Conservation (phyloP, 2,113 vertebrate species). For the Empidonax traillii region DNA sequence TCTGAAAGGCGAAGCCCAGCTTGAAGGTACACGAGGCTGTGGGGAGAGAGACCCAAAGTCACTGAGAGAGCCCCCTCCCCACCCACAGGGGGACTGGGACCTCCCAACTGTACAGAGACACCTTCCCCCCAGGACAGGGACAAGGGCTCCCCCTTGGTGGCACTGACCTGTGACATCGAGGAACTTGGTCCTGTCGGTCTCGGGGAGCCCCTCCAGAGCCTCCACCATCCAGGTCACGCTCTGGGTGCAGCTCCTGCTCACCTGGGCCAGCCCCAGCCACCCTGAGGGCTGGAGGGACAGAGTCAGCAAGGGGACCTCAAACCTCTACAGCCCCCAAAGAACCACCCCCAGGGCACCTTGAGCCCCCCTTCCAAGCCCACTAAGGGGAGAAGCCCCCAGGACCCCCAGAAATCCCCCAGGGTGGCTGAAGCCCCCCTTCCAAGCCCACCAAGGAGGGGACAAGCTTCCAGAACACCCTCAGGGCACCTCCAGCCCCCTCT, state of each 20-base stretch:
- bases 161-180: slow-evolving; percentile 80
- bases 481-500: background rate
- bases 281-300: background rate
- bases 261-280: background rate
- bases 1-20: slow-evolving; percentile 84
- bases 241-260: slow-evolving; percentile 65
- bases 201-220: slow-evolving; percentile 67
- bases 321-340: background rate
- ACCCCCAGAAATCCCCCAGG: too few species aligned
- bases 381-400: background rate
- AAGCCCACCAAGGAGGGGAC: accelerated
- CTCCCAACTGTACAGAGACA: background rate
- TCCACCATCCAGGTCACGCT: slow-evolving; percentile 75
- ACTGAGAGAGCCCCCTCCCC: background rate
- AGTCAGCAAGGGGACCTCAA: background rate
- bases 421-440: background rate
- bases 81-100: accelerated
- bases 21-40: slow-evolving; percentile 80
- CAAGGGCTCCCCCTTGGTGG: accelerated
- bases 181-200: slow-evolving; percentile 63
- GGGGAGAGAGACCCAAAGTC: background rate
- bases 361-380: background rate
- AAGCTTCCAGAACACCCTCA: too few species aligned
- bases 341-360: background rate
- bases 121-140: background rate